Evolutionary conservation across 2,888 invertebrate species (phyloP).

Genomic region (Eupithecia pulchellata): DNA sequence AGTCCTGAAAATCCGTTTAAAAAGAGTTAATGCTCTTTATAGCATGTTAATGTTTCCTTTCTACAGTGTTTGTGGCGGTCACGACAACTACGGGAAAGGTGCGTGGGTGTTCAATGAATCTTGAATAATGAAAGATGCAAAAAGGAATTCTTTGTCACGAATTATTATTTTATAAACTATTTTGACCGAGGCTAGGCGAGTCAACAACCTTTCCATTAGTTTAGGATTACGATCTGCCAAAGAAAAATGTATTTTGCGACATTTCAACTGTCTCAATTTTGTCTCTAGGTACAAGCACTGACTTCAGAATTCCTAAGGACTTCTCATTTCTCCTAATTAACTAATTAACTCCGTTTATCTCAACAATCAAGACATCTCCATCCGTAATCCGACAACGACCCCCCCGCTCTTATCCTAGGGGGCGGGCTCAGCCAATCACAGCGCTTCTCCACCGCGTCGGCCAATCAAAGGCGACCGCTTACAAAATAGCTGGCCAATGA

Average conservation of each 20-base stretch:
- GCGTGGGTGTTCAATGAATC: too few relatives aligned
- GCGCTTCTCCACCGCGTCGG: slow-evolving; percentile 36
- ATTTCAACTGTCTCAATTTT: too few relatives aligned
- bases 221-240: background rate
- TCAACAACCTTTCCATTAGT: background rate
- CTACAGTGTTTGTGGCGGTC: too few relatives aligned
- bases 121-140: background rate
- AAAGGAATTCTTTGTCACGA: background rate
- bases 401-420: slow-evolving; percentile 67
- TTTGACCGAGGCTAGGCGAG: background rate
- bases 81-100: too few relatives aligned
- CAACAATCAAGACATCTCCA: slow-evolving; percentile 18
- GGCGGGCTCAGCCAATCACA: slow-evolving; percentile 64
- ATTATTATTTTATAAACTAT: background rate
- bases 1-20: too few relatives aligned
- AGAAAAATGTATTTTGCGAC: background rate
- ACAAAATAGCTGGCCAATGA: slow-evolving; percentile 68
- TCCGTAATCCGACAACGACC: slow-evolving; percentile 50
- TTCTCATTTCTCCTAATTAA: background rate
- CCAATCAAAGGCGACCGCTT: slow-evolving; percentile 61
- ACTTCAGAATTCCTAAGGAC: background rate
- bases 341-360: slow-evolving; percentile 27
- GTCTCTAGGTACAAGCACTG: background rate
- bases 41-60: too few relatives aligned
- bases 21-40: too few relatives aligned